Percentiles rank a stretch among this genome's conserved stretches.
phyloP scores from a whole-genome alignment of 2,888 invertebrate species.

The Habroteleia sp. region DNA sequence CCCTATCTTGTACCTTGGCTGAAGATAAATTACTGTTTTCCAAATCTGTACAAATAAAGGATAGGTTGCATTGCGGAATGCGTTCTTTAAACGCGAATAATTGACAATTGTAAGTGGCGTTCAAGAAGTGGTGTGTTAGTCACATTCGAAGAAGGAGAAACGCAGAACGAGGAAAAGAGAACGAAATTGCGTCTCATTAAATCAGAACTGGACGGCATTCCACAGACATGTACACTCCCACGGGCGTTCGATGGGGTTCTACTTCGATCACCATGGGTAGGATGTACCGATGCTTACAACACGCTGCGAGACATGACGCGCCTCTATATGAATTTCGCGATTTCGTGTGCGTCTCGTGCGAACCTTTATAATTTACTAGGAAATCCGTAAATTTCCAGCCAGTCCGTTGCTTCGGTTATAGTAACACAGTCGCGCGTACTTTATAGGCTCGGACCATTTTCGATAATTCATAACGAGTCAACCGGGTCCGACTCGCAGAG shows the following conservation, averaged over 20 bases:
- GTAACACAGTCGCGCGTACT: constrained; percentile 13
- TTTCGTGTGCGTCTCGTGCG: constrained; percentile 67
- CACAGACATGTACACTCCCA: constrained; percentile 81
- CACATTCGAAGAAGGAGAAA: constrained; percentile 65
- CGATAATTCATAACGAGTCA: constrained; percentile 37
- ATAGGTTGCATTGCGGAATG: constrained; percentile 1
- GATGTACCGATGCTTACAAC: constrained; percentile 77
- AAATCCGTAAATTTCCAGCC: constrained; percentile 41
- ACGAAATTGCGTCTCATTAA: constrained; percentile 76
- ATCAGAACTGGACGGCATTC: constrained; percentile 80
- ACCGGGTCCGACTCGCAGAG: constrained; percentile 16
- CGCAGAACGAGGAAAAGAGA: constrained; percentile 67
- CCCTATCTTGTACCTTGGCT: background rate
- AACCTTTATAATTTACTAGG: constrained; percentile 64
- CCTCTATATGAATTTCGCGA: constrained; percentile 63
- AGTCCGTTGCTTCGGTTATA: background rate
- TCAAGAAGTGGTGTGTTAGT: constrained; percentile 17
- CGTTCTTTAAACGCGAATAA: constrained; percentile 14
- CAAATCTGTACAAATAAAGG: constrained; percentile 1
- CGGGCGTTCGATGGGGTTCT: constrained; percentile 80
- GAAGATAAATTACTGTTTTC: background rate
- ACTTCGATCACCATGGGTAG: constrained; percentile 79
- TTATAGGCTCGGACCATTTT: constrained; percentile 13
- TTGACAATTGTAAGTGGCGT: constrained; percentile 34
- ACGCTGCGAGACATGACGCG: constrained; percentile 79